Evolutionary conservation across 2,888 invertebrate genomes (phyloP), one percentile per base, ranked within the genome.

Genomic region (Leptopilina drosophilae): DNA sequence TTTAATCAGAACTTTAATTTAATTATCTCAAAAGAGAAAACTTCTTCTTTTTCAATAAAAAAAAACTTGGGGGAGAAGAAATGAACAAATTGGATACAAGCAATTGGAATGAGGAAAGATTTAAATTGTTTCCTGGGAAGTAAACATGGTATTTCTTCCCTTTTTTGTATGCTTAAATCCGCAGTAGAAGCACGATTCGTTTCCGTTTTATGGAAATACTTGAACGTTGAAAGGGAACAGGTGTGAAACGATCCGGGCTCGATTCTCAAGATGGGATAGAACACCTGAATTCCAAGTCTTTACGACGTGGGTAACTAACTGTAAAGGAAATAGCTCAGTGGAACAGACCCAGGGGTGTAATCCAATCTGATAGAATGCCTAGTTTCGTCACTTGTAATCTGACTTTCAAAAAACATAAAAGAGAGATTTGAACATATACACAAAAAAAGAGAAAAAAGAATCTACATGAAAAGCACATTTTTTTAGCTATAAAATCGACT

Each of bases 161-260:
- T 59, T 67, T 62, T 42, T 53, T 69, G 14, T 26, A 69, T 12
- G 11, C 49, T 49, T 69, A 53, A 69, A 26, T 26, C 53, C 53
- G 20, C 46, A 53, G 42, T 42, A 42, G 33, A 33, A 42, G 42
- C 53, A 12, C 7, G 69, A 26, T 11, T 69, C 69, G 69, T 69
- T 69, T 69, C 69, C 69, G 53, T 53, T 69, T 69, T 69, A 69
- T 67, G 67, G 69, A 69, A 69, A 69, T 69, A 53, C 26, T 53
- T 33, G 49, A 49, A 26, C 7, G 26, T 14, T 9, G 46, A 9
- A 12, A 26, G 49, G 26, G 53, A 69, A 53, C 69, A 69, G 69
- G 69, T 69, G 69, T 69, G 69, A 69, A 69, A 69, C 69, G 69
- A 49, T 69, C 8, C 69, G 26, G 7, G 69, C 26, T 53, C 53